phyloP scores from a whole-genome alignment of 2,113 vertebrate species.

The Laticauda laticaudata region DNA sequence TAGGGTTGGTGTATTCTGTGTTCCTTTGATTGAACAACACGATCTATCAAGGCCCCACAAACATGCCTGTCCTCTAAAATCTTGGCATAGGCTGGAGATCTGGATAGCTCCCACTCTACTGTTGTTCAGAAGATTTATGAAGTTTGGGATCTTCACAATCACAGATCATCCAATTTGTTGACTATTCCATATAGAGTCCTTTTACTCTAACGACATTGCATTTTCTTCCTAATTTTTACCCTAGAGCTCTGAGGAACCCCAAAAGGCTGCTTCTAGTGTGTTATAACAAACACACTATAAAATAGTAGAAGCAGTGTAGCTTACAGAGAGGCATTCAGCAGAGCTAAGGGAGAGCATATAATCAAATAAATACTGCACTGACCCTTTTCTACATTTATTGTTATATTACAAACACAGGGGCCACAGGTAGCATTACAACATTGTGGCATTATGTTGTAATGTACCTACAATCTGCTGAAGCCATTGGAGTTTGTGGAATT shows the following conservation, averaged over 20 bases:
- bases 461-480: background rate
- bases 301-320: background rate
- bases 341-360: background rate
- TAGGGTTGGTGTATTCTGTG: background rate
- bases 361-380: background rate
- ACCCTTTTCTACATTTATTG: background rate
- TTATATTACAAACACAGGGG: background rate
- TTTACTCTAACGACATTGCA: background rate
- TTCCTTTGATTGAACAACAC: background rate
- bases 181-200: background rate
- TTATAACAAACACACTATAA: background rate
- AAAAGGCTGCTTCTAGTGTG: background rate
- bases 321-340: background rate
- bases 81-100: background rate
- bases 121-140: background rate
- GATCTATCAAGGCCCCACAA: background rate
- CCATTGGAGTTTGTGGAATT: background rate
- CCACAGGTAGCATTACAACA: background rate
- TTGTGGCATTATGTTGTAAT: background rate
- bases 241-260: background rate
- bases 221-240: background rate
- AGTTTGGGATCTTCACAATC: background rate
- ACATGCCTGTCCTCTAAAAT: background rate
- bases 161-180: background rate
- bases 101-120: background rate